Percentiles rank a stretch among this genome's conserved stretches.
phyloP scores from a whole-genome alignment of 1,140 invertebrate genomes.

The Bombus superbus region DNA sequence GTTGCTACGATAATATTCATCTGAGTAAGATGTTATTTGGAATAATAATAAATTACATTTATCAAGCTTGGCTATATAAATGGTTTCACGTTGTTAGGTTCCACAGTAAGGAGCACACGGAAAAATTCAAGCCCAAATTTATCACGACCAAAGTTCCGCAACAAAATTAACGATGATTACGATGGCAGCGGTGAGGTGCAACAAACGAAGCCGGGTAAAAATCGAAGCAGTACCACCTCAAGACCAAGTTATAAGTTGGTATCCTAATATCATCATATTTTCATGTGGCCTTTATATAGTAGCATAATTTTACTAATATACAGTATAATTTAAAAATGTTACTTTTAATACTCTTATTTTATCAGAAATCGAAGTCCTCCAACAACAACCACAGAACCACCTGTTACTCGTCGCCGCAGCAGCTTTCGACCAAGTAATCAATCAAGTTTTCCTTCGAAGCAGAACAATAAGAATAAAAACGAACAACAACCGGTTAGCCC shows the following conservation, averaged over 20 bases:
- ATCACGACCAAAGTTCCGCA: constrained; percentile 77
- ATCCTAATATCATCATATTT: too few relatives aligned
- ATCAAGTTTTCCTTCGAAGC: constrained; percentile 62
- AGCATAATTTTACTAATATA: too few relatives aligned
- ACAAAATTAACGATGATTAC: constrained; percentile 78
- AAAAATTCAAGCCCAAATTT: constrained; percentile 59
- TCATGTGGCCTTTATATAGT: too few relatives aligned
- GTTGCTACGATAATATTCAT: too few relatives aligned
- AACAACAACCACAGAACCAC: constrained; percentile 76
- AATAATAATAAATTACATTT: too few relatives aligned
- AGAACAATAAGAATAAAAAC: constrained; percentile 61
- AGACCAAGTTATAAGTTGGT: constrained; percentile 79
- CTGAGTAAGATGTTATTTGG: too few relatives aligned
- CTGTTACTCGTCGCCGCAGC: constrained; percentile 74
- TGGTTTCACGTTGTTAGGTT: constrained; percentile 36
- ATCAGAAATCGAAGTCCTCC: constrained; percentile 74
- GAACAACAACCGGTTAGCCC: constrained; percentile 57
- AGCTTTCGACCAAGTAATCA: constrained; percentile 76
- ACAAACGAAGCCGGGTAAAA: constrained; percentile 68
- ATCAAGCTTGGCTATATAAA: neutral
- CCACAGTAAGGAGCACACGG: constrained; percentile 68
- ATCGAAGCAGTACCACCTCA: constrained; percentile 65
- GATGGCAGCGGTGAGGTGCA: constrained; percentile 72
- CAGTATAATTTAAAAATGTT: too few relatives aligned
- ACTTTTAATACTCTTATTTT: neutral